Evolutionary conservation across 2,113 vertebrate genomes (phyloP), one percentile per base, ranked within the genome.

Genomic region (Oreochromis spilurus): DNA sequence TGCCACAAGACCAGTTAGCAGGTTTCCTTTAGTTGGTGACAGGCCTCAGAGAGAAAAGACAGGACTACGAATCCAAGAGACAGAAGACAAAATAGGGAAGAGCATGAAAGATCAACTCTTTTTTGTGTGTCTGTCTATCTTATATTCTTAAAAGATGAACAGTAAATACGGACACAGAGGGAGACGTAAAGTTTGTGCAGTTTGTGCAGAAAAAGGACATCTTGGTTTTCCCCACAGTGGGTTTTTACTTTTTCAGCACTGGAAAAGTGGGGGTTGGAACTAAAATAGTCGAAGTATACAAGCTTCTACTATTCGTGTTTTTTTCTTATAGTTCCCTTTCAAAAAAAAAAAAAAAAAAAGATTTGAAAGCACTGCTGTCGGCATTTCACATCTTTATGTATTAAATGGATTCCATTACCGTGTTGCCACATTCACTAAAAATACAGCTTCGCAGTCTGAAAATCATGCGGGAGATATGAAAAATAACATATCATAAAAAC

Each of bases 1-100:
- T 88, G 91, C 84, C 92, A 92, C 67, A n/a, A 88, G 91, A 84
- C 79, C 90, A 8, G 82, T 92, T 87, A 87, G 86, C 87, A 84
- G 91, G 84, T 86, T 90, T 89, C 88, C 84, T 92, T 87, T 43
- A 34, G 58, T 65, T 60, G 85, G 60, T 77, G 90, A 87, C 86
- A 67, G 65, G 57, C 40, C 54, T 88, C 91, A 48, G 88, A 84
- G 84, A 81, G 14, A 75, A 55, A 81, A 19, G 62, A 90, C 50
- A 21, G 58, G 45, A 11, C 24, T 6, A 48, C 2, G 7, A 70
- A 38, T 50, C 26, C 78, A 5, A 70, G 62, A 65, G 84, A 83
- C 8, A 13, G 34, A 17, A 65, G 77, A 79, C 55, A 52, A 55
- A 29, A 50, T 55, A 29, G 48, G 36, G 34, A 24, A 67, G 70